Percentiles rank a stretch among this genome's conserved stretches.
phyloP scores from a whole-genome alignment of 2,888 invertebrate species.

The Hirtodrosophila trivittata region DNA sequence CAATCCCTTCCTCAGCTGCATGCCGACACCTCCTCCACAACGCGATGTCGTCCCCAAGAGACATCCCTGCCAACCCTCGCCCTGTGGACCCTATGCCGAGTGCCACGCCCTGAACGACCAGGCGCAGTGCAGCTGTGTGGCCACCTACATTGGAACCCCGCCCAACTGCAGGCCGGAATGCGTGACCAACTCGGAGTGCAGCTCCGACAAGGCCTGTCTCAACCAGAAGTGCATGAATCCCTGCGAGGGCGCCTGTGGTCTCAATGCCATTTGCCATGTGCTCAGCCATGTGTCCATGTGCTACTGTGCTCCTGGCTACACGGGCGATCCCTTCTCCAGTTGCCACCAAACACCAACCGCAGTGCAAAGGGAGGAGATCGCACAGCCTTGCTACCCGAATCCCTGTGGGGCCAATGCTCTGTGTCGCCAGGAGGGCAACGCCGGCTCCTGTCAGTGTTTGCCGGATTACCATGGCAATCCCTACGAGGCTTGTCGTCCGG shows the following conservation, averaged over 20 bases:
- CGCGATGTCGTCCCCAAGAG: slow-evolving; percentile 34
- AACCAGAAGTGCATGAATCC: slow-evolving; percentile 90
- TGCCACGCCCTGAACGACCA: slow-evolving; percentile 84
- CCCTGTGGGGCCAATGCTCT: slow-evolving; percentile 88
- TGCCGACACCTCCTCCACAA: slow-evolving; percentile 78
- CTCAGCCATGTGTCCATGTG: slow-evolving; percentile 86
- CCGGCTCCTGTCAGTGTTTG: slow-evolving; percentile 89
- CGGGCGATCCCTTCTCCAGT: slow-evolving; percentile 87
- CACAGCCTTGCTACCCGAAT: slow-evolving; percentile 86
- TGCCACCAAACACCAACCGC: slow-evolving; percentile 82
- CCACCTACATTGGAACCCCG: slow-evolving; percentile 88
- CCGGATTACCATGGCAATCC: slow-evolving; percentile 88
- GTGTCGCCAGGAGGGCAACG: slow-evolving; percentile 88
- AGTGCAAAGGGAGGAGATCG: slow-evolving; percentile 71
- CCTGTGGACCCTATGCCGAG: slow-evolving; percentile 86
- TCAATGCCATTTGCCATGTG: slow-evolving; percentile 85
- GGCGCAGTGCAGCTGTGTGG: slow-evolving; percentile 87
- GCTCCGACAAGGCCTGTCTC: slow-evolving; percentile 88
- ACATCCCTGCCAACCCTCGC: slow-evolving; percentile 85
- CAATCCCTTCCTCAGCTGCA: slow-evolving; percentile 90
- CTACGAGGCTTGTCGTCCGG: slow-evolving; percentile 90
- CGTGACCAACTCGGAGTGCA: slow-evolving; percentile 88
- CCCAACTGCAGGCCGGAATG: slow-evolving; percentile 90
- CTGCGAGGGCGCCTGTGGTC: slow-evolving; percentile 88
- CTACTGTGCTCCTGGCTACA: slow-evolving; percentile 86